These are phyloP conservation scores for Meteorus cinctellus DNA, from an alignment of 2,888 invertebrate species.

Conservation along the genomic window DNA sequence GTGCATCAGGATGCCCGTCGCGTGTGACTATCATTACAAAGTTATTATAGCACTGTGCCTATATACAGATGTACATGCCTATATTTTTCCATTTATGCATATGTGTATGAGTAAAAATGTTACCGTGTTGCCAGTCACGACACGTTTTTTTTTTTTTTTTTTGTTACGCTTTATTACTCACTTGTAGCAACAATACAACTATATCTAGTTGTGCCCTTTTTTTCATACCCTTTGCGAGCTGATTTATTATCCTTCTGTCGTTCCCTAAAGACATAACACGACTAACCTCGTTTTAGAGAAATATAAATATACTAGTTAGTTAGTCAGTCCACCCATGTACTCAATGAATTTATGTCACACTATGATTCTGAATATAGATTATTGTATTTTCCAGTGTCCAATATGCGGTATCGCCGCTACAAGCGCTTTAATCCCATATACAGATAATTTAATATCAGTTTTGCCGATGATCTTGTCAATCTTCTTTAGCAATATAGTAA, in stretches of 20 bases:
- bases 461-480: too few relatives aligned
- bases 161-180: constrained; percentile 13
- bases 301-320: constrained; percentile 1
- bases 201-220: constrained; percentile 22
- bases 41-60: neutral
- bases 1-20: neutral
- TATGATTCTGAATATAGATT: constrained; percentile 32
- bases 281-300: constrained; percentile 28
- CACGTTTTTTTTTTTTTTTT: constrained; percentile 28
- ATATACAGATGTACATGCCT: constrained; percentile 12
- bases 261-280: constrained; percentile 20
- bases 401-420: neutral
- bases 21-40: constrained; percentile 32
- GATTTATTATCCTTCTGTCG: neutral
- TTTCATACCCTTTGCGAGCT: neutral
- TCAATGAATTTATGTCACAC: constrained; percentile 34
- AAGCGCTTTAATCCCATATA: neutral
- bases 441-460: neutral
- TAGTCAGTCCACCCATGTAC: constrained; percentile 16
- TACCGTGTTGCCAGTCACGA: constrained; percentile 40
- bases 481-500: too few relatives aligned
- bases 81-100: neutral
- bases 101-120: constrained; percentile 19
- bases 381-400: constrained; percentile 21
- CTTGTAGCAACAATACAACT: constrained; percentile 24